Conservation (phyloP, 2,797 vertebrate genomes). For the Parauchenoglanis punctatus region DNA sequence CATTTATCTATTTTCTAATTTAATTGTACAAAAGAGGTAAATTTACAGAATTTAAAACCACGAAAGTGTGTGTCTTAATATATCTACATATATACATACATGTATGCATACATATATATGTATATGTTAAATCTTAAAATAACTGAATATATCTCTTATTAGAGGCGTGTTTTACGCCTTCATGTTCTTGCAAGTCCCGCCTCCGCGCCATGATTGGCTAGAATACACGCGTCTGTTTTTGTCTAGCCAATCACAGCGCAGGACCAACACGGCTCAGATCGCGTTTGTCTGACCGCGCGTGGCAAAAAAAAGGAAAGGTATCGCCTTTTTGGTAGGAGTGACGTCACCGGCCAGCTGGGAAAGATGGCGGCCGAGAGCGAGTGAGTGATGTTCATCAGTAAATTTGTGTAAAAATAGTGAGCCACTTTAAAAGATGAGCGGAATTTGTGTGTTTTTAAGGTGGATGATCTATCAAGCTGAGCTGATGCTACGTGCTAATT, state of each 20-base stretch:
- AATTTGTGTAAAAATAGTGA: not conserved
- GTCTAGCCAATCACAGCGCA: not conserved
- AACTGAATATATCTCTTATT: not conserved
- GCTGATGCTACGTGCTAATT: not conserved
- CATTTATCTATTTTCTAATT: not conserved
- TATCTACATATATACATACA: too few relatives aligned
- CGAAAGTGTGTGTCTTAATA: not conserved
- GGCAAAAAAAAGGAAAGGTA: not conserved
- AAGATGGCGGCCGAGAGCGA: conserved; percentile 76
- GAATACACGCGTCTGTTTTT: not conserved
- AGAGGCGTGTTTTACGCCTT: not conserved
- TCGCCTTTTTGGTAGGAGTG: not conserved
- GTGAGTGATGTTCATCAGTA: conserved; percentile 67
- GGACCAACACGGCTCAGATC: not conserved
- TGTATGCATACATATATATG: too few relatives aligned
- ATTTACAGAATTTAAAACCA: not conserved
- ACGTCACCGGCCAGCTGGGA: not conserved
- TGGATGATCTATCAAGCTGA: too few relatives aligned
- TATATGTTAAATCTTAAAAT: not conserved
- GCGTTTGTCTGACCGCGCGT: not conserved
- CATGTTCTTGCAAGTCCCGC: not conserved
- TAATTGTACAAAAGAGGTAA: not conserved
- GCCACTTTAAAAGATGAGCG: not conserved
- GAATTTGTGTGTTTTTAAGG: too few relatives aligned
- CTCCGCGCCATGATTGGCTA: not conserved